Evolutionary conservation across 2,797 vertebrate genomes (phyloP).

Genomic region (Molossus molossus): DNA sequence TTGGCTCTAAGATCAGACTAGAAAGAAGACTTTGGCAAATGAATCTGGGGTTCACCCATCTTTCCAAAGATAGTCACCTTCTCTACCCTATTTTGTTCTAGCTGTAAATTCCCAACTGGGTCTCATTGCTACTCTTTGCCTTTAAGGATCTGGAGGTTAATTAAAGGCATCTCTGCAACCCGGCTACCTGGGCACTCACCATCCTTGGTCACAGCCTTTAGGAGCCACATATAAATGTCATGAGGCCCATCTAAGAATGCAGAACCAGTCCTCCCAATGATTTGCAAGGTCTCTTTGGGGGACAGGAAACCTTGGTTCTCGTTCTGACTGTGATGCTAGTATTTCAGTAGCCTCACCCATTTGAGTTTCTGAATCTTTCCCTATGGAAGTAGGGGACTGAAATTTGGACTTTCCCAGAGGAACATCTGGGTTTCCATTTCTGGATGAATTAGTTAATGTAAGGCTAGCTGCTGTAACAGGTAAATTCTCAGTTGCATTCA

Average conservation of each 20-base stretch:
- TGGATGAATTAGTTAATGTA: neutral
- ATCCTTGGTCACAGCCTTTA: neutral
- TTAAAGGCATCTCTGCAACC: neutral
- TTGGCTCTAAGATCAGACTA: neutral
- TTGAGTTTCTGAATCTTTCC: neutral
- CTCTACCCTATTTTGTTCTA: neutral
- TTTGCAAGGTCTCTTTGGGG: neutral
- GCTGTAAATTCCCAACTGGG: neutral
- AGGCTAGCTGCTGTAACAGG: neutral
- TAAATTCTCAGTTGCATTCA: neutral
- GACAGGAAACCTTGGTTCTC: neutral
- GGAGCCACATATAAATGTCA: neutral
- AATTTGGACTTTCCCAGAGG: neutral
- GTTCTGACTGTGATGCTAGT: neutral
- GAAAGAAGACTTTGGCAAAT: neutral
- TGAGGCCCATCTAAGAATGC: neutral
- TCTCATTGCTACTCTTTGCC: neutral
- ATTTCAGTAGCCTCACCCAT: neutral
- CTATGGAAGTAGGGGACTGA: neutral
- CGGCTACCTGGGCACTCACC: neutral
- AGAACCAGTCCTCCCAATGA: neutral
- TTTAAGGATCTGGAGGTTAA: neutral
- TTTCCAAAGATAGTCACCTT: neutral
- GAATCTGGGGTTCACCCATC: neutral
- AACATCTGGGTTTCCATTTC: neutral